Evolutionary conservation across 2,113 vertebrate species (phyloP).

Genomic region (Ibidorhyncha struthersii): DNA sequence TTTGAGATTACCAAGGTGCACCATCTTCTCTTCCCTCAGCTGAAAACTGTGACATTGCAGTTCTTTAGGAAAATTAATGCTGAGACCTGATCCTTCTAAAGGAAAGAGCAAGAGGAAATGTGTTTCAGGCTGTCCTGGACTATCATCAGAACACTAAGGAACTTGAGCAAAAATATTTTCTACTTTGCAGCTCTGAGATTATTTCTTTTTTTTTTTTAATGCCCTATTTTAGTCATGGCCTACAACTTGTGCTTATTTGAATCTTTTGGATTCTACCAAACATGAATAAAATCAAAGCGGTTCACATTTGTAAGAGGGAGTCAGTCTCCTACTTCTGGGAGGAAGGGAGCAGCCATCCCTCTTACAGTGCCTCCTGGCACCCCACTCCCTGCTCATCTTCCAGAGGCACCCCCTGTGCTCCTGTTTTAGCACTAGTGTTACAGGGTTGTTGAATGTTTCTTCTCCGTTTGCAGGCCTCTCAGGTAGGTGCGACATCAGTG

Average conservation of each 20-base stretch:
- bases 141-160: background rate
- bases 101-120: background rate
- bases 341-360: background rate
- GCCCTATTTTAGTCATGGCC: background rate
- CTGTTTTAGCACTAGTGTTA: background rate
- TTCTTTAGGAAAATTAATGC: background rate
- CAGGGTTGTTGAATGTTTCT: background rate
- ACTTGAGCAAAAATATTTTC: background rate
- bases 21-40: background rate
- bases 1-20: background rate
- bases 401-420: background rate
- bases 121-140: background rate
- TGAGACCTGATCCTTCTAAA: background rate
- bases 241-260: background rate
- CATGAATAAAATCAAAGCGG: background rate
- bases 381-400: background rate
- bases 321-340: background rate
- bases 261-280: background rate
- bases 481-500: conserved; percentile 85
- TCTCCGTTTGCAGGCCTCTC: conserved; percentile 83
- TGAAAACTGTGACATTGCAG: background rate
- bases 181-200: background rate
- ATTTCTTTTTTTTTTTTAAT: background rate
- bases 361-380: background rate
- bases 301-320: background rate